Base-by-base conservation (phyloP, 2,113 vertebrate species). In the Phodopus roborovskii region DNA sequence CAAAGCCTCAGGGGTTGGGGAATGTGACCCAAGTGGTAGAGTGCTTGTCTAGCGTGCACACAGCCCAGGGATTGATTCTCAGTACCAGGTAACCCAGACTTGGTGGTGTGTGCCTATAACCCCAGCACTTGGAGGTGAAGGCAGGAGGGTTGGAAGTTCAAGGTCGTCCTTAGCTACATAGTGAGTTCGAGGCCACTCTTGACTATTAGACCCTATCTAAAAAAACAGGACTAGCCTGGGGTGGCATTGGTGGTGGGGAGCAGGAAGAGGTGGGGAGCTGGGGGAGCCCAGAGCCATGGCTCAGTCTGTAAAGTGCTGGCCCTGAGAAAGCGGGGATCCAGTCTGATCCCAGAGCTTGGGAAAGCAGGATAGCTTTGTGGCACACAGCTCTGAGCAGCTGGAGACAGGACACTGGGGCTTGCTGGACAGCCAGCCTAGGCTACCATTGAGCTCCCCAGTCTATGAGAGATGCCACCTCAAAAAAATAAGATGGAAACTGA, bases 311-410 rank as follows among this genome's bases (percentile, higher is more conserved):
- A n/a, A 30, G 39, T 6, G 39, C 28, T 20, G 39, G 42, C n/a
- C 50, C 26, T 42, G 39, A 4, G 22, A 48, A 48, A 10, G 20
- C 48, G 28, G 28, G 30, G 0, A 22, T 33, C 45, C 12, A n/a
- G 30, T 70, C 64, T 36, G 30, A 30, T 6, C 42, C 64, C 45
- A 9, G 64, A 5, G 17, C 30, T 45, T 36, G 30, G 12, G 60
- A 45, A 45, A 11, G 16, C 9, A 0, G 11, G 60, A 45, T 10
- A 11, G 16, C 28, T 0, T 26, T 3, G 26, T 22, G 39, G 2
- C 42, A 20, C 16, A 20, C 26, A 30, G 82, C 58, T 17, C 82
- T 12, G 17, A 20, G 39, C 60, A 48, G 19, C 9, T 30, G 42
- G 45, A n/a, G 78, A 20, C n/a, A 19, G 83, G 62, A 28, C 58